A percentile compares a stretch with the other conserved stretches of the same genome.
These are phyloP conservation scores for Daktulosphaira vitifoliae DNA, from an alignment of 1,140 invertebrate species.

Conservation along the genomic window DNA sequence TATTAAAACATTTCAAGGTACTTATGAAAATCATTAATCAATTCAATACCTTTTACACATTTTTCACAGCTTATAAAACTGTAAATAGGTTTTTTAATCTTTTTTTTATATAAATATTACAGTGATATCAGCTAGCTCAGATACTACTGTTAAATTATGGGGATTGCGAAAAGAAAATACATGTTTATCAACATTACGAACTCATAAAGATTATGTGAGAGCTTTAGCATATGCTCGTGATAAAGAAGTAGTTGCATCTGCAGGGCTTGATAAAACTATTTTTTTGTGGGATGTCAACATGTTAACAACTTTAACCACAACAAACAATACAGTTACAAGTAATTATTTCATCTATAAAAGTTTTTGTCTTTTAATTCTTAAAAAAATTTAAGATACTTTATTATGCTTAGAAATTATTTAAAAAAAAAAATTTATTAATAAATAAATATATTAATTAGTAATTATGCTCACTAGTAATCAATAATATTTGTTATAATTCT, in stretches of 20 bases:
- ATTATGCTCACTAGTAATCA: not conserved
- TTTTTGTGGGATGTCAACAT: slow-evolving; percentile 99
- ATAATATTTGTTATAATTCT: not conserved
- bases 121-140: slow-evolving; percentile 98
- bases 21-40: too few relatives aligned
- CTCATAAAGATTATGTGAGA: slow-evolving; percentile 98
- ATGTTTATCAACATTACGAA: slow-evolving; percentile 93
- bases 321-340: slow-evolving; percentile 98
- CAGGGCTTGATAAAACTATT: slow-evolving; percentile 92
- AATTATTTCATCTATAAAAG: slow-evolving; percentile 41
- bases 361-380: too few relatives aligned
- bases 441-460: too few relatives aligned
- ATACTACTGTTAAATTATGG: slow-evolving; percentile 99
- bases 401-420: too few relatives aligned
- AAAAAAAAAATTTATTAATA: too few relatives aligned
- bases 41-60: too few relatives aligned
- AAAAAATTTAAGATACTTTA: too few relatives aligned
- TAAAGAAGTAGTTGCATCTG: slow-evolving; percentile 93
- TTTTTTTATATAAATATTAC: too few relatives aligned
- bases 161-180: slow-evolving; percentile 96
- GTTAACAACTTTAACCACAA: slow-evolving; percentile 90
- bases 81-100: too few relatives aligned
- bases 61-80: too few relatives aligned
- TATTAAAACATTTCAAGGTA: too few relatives aligned
- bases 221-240: slow-evolving; percentile 97